Base-by-base conservation (phyloP, 1,140 invertebrate genomes). In the Pseudachorutes palmiensis region DNA sequence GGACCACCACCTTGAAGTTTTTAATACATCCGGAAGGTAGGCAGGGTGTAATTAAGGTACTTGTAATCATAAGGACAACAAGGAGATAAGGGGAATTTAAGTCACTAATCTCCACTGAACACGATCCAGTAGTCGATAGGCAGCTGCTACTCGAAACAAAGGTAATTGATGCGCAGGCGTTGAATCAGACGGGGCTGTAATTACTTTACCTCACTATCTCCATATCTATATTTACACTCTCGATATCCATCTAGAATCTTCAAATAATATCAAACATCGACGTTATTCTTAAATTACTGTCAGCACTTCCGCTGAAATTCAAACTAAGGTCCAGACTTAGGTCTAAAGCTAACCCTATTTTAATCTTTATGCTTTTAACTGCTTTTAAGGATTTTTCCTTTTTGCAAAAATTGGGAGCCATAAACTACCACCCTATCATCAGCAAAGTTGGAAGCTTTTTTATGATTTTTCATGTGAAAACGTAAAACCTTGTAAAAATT, bases 181-280 rank as follows among this genome's bases (percentile, higher is more conserved):
- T n/a, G n/a, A n/a, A 45, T 9, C 9, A 45, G 36, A 45, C 19
- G 36, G 19, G 36, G 9, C 19, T 19, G 19, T 45, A 45, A 45
- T 45, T 45, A 45, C 36, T 19, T 19, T 12, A 9, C 19, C 36
- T 9, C 9, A 19, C 9, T 5, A 14, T 22, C 51, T 55, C 24
- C 51, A 55, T 55, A 55, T 55, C 51, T 55, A 55, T 55, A 55
- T 55, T 55, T 55, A 55, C 51, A 55, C 51, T 16, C 9, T 45
- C 19, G 36, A n/a, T n/a, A n/a, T n/a, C n/a, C n/a, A n/a, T n/a
- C n/a, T n/a, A n/a, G n/a, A n/a, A n/a, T n/a, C n/a, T n/a, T n/a
- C n/a, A n/a, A n/a, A n/a, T n/a, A n/a, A n/a, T n/a, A n/a, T n/a
- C n/a, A n/a, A n/a, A n/a, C n/a, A n/a, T n/a, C n/a, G n/a, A n/a